A percentile compares a stretch with the other conserved stretches of the same genome.
phyloP scores from a whole-genome alignment of 2,888 invertebrate genomes.

The Acanthococcus lagerstroemiae region DNA sequence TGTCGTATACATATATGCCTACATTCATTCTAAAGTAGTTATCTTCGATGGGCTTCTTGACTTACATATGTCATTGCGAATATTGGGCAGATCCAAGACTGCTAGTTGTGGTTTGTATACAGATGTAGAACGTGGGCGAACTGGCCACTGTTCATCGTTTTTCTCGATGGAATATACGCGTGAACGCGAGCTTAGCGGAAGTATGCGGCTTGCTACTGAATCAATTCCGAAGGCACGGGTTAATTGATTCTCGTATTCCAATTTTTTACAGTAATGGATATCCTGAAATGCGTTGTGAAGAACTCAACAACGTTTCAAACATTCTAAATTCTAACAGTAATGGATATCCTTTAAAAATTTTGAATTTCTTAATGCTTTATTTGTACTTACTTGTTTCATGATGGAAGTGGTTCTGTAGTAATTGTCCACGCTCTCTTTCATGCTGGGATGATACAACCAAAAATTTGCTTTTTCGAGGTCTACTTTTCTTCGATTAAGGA shows the following conservation, averaged over 20 bases:
- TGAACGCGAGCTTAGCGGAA: too few species aligned
- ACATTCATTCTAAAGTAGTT: not conserved
- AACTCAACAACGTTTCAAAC: not conserved
- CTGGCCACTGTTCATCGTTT: conserved; percentile 5
- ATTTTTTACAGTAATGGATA: not conserved
- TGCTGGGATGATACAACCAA: not conserved
- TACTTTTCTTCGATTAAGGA: not conserved
- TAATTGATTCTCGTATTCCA: not conserved
- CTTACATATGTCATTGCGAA: conserved; percentile 8
- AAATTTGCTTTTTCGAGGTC: conserved; percentile 6
- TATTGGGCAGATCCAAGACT: conserved; percentile 14
- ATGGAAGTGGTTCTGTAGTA: conserved; percentile 1
- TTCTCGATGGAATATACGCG: too few species aligned
- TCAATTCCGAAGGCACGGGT: not conserved
- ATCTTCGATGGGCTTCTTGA: not conserved
- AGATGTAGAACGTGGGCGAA: conserved; percentile 3
- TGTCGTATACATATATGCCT: not conserved
- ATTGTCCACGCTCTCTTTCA: not conserved
- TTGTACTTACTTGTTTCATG: not conserved
- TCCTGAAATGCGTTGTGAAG: not conserved
- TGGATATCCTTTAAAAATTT: not conserved
- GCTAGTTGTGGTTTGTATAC: conserved; percentile 17
- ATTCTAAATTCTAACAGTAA: too few species aligned
- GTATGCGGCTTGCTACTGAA: too few species aligned
- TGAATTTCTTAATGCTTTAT: not conserved